phyloP scores from a whole-genome alignment of 2,888 invertebrate species.

The Trichopoda pennipes region DNA sequence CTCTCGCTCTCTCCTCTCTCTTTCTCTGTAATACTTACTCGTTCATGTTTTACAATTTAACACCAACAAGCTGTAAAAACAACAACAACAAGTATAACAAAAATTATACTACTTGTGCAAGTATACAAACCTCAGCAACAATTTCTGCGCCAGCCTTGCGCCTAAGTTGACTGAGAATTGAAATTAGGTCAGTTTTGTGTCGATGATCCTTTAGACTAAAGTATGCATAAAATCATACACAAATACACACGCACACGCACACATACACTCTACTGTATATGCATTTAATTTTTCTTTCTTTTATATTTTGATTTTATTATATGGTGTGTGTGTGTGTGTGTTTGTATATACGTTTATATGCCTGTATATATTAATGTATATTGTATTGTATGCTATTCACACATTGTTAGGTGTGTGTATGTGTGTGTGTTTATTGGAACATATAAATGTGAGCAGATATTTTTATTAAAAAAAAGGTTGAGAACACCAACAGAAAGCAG shows the following conservation, averaged over 20 bases:
- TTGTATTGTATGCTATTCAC: background rate
- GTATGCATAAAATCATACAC: constrained; percentile 52
- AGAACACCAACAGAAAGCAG: background rate
- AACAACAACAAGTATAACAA: constrained; percentile 34
- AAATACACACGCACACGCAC: background rate
- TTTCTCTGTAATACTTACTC: constrained; percentile 6
- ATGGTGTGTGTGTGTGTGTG: background rate
- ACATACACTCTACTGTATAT: background rate
- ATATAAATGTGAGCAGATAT: background rate
- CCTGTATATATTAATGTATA: background rate
- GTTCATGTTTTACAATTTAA: constrained; percentile 13
- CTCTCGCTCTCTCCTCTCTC: constrained; percentile 3
- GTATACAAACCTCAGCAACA: constrained; percentile 14
- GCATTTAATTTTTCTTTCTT: background rate
- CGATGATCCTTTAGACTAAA: constrained; percentile 80
- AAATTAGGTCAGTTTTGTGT: constrained; percentile 82
- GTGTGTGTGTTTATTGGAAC: background rate
- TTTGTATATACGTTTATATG: constrained; percentile 45
- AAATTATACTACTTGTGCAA: constrained; percentile 31
- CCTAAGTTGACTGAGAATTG: constrained; percentile 77
- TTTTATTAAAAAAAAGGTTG: background rate
- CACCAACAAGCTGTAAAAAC: constrained; percentile 42
- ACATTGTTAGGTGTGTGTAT: constrained; percentile 1
- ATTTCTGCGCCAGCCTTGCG: constrained; percentile 69
- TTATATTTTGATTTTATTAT: background rate